Base-by-base conservation (phyloP, 2,113 vertebrate species). In the Microtus ochrogaster region DNA sequence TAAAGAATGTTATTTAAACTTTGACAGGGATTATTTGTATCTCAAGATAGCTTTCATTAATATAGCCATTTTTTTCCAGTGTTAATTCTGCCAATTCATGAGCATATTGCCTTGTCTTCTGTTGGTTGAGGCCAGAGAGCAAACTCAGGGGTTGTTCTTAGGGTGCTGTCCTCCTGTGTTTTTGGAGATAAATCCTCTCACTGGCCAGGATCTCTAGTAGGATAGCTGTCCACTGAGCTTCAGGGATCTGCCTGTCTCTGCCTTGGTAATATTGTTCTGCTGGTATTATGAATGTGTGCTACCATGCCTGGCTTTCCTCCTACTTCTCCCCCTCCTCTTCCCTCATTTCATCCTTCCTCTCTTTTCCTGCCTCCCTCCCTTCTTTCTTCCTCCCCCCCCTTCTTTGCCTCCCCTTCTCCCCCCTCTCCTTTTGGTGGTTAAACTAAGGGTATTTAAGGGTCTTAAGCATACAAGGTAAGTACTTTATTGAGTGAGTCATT, bases 331-430 rank as follows among this genome's bases (percentile, higher is more conserved):
- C 55, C 19, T 24, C 7, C 11, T 4, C 74, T 5, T 30, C 17
- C 14, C 19, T 49, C 41, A 6, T 3, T 49, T 30, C 6, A 7
- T 30, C 47, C 44, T 7, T 7, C 13, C 12, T 8, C 55, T 4
- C 1, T 58, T 19, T 5, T 14, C 7, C 5, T 4, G 33, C 12
- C 5, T 36, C 33, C 6, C 19, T 33, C 49, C 28, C 2, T 12
- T 11, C 26, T 39, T 52, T 36, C 12, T 39, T 13, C 21, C 52
- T 82, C 30, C 28, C 28, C 28, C 28, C 3, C 7, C 26, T 8
- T 19, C 4, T 47, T 7, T 49, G 9, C 28, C 2, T 44, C 24
- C 41, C 14, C 7, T 9, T 28, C 24, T 26, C 16, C n/a, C 4
- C 74, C 24, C 21, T 24, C 24, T 55, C 79, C 81, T 44, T 65